Conservation (phyloP, 2,888 invertebrate species). For the Andricus curvator region DNA sequence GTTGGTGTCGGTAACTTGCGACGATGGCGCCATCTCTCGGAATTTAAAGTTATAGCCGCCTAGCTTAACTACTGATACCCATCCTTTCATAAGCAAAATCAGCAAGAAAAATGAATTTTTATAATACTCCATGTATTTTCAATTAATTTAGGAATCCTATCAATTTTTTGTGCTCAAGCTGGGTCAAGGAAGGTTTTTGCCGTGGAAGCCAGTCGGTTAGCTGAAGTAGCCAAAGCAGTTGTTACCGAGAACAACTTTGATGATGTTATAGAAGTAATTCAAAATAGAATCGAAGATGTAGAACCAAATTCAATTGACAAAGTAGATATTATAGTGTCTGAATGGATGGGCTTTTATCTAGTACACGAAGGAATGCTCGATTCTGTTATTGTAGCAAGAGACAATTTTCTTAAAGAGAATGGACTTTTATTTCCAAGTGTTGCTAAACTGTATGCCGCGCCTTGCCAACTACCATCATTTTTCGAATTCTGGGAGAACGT, state of each 20-base stretch:
- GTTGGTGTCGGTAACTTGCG: no score
- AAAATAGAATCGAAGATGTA: slow-evolving; percentile 89
- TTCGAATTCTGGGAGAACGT: slow-evolving; percentile 89
- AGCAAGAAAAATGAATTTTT: background rate
- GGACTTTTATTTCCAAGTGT: slow-evolving; percentile 89
- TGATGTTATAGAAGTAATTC: slow-evolving; percentile 86
- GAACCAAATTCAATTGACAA: slow-evolving; percentile 82
- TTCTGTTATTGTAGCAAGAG: slow-evolving; percentile 90
- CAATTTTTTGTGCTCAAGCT: slow-evolving; percentile 92
- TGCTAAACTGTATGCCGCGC: slow-evolving; percentile 84
- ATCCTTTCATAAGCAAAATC: no score
- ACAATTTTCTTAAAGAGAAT: slow-evolving; percentile 86
- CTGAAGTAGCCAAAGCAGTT: slow-evolving; percentile 83
- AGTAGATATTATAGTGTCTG: slow-evolving; percentile 94
- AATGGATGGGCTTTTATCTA: slow-evolving; percentile 99
- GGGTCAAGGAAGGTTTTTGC: slow-evolving; percentile 94
- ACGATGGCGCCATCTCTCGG: no score
- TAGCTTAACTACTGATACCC: no score
- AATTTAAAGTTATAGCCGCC: no score
- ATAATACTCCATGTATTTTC: background rate
- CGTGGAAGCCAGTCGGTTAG: slow-evolving; percentile 89
- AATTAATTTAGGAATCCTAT: slow-evolving; percentile 85
- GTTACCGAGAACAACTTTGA: slow-evolving; percentile 86
- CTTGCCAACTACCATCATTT: slow-evolving; percentile 83
- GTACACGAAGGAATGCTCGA: slow-evolving; percentile 97